phyloP scores from a whole-genome alignment of 2,888 invertebrate genomes.

The Agapetus fuscipes region DNA sequence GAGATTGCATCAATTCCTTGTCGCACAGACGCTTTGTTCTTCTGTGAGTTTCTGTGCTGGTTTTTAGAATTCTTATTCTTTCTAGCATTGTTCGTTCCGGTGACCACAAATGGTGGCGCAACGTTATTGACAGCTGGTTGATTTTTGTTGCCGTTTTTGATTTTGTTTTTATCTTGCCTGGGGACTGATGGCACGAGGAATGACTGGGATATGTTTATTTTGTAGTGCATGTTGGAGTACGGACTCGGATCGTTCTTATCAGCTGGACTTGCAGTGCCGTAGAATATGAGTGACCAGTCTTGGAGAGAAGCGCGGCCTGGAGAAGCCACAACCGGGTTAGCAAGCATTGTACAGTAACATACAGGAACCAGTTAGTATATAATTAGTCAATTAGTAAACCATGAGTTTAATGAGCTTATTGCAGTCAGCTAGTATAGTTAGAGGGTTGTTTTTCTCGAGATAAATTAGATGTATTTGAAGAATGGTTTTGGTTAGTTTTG shows the following conservation, averaged over 20 bases:
- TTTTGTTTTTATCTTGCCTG: constrained; percentile 14
- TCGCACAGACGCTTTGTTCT: constrained; percentile 42
- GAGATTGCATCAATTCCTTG: constrained; percentile 46
- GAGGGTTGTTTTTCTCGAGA: no score
- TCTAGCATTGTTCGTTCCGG: constrained; percentile 38
- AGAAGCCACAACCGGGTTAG: constrained; percentile 27
- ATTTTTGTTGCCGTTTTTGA: constrained; percentile 20
- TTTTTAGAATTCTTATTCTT: constrained; percentile 49
- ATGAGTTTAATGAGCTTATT: constrained; percentile 10
- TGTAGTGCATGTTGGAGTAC: constrained; percentile 20
- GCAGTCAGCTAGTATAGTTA: constrained; percentile 26
- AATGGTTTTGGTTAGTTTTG: no score
- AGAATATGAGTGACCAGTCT: constrained; percentile 89
- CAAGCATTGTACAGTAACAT: no score
- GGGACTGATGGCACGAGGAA: constrained; percentile 24
- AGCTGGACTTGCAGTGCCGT: constrained; percentile 68
- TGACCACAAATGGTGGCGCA: constrained; percentile 32
- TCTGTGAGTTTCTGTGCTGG: constrained; percentile 41
- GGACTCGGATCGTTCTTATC: constrained; percentile 54
- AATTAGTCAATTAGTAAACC: constrained; percentile 21
- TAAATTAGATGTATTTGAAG: no score
- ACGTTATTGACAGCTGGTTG: constrained; percentile 20
- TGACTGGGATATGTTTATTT: constrained; percentile 21
- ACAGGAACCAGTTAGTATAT: no score
- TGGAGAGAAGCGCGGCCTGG: constrained; percentile 84